Evolutionary conservation across 2,888 invertebrate genomes (phyloP), one percentile per base, ranked within the genome.

Genomic region (Melinaea menophilus): DNA sequence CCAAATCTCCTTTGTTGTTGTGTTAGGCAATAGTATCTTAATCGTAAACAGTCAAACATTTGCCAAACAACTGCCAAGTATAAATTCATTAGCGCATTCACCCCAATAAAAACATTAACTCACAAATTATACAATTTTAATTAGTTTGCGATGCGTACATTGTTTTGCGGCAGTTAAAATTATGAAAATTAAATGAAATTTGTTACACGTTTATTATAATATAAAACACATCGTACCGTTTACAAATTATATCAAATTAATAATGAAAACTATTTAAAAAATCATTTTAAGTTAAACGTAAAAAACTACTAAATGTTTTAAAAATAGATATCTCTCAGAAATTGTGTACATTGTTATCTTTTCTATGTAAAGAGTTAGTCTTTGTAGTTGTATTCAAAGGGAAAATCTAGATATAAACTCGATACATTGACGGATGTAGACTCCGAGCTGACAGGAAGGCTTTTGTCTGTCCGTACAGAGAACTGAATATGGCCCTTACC

Each of bases 371-470:
- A 9, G 31, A 51, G 9, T 51, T 51, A 31, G 22, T 51, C 51
- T 51, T 31, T 9, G 31, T 31, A 51, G 22, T 51, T 51, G 9
- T 31, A 51, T 51, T 51, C 51, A 51, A 51, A 51, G 37, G 12
- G 33, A 59, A 13, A 46, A 33, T 13, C 33, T 55, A 45, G 13
- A 63, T 63, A 68, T 64, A 69, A 65, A 68, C 61, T 62, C 64
- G 63, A 61, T 64, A 62, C 62, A 62, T 66, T 80, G 79, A 77
- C 74, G 72, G 77, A 71, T 66, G 69, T 67, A 66, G 69, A 65
- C 74, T 79, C 74, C 78, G 77, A 74, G 71, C 67, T 74, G 69
- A 73, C 76, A 82, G 84, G 85, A 84, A 80, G 73, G 70, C 76
- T 82, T 81, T 84, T 84, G 85, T 84, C 81, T 82, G 79, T 61